Conservation (phyloP, 2,888 invertebrate genomes). For the Thereva unica region DNA sequence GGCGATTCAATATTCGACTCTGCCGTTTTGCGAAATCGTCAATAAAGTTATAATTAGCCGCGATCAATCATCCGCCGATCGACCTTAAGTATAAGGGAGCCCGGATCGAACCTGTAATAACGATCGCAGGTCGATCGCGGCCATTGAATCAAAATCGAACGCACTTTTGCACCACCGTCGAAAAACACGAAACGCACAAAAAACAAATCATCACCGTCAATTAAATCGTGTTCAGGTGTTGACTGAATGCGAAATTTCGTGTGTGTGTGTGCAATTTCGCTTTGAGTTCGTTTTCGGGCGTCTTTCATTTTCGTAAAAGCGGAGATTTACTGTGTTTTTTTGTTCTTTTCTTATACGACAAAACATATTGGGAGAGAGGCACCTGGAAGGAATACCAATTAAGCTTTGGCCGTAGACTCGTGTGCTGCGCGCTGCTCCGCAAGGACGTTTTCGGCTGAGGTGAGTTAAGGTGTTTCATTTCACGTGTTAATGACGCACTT, state of each 20-base stretch:
- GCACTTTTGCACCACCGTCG: no score
- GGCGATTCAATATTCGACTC: no score
- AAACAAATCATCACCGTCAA: constrained; percentile 10
- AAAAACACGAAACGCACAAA: neutral
- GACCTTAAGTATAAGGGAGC: constrained; percentile 8
- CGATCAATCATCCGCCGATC: constrained; percentile 12
- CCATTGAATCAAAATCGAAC: no score
- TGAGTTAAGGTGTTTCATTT: no score
- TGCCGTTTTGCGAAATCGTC: neutral
- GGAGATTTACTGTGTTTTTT: neutral
- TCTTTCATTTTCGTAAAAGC: constrained; percentile 7
- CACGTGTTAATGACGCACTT: no score
- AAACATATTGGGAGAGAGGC: no score
- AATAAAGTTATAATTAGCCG: constrained; percentile 18
- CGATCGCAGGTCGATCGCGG: neutral
- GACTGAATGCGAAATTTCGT: constrained; percentile 19
- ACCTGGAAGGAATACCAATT: no score
- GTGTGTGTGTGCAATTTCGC: neutral
- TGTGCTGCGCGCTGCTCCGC: no score
- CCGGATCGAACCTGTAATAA: constrained; percentile 3
- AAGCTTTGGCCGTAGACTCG: no score
- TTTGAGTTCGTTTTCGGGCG: neutral
- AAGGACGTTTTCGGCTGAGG: no score
- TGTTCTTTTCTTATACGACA: no score
- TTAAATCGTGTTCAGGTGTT: constrained; percentile 14